phyloP scores from a whole-genome alignment of 2,797 vertebrate genomes.

The Molossus molossus region DNA sequence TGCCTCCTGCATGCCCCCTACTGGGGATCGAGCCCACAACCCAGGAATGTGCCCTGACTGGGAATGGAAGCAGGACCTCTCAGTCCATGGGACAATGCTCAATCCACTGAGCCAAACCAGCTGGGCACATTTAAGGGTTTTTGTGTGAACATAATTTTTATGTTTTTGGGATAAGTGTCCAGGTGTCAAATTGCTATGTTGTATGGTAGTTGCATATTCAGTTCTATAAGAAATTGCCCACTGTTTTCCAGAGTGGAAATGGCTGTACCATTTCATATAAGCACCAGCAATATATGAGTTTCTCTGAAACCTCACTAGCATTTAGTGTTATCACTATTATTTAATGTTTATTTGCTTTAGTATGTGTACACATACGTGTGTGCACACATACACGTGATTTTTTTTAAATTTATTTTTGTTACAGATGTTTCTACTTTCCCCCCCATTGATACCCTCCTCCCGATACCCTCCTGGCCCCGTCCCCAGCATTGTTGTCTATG shows the following conservation, averaged over 20 bases:
- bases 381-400: too few relatives aligned
- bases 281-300: neutral
- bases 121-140: neutral
- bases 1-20: neutral
- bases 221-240: neutral
- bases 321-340: neutral
- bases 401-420: too few relatives aligned
- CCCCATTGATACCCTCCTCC: too few relatives aligned
- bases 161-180: conserved; percentile 9
- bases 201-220: neutral
- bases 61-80: neutral
- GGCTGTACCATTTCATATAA: neutral
- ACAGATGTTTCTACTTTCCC: too few relatives aligned
- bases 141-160: neutral
- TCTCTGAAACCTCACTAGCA: neutral
- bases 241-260: neutral
- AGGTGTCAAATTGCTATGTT: neutral
- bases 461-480: too few relatives aligned
- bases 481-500: too few relatives aligned
- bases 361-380: too few relatives aligned
- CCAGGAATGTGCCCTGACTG: neutral
- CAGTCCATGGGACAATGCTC: neutral
- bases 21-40: neutral
- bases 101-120: neutral
- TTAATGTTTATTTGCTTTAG: neutral